A percentile compares a stretch with the other conserved stretches of the same genome.
Evolutionary conservation across 2,888 invertebrate genomes (phyloP).

Genomic region (Hermaeophaga mercurialis): DNA sequence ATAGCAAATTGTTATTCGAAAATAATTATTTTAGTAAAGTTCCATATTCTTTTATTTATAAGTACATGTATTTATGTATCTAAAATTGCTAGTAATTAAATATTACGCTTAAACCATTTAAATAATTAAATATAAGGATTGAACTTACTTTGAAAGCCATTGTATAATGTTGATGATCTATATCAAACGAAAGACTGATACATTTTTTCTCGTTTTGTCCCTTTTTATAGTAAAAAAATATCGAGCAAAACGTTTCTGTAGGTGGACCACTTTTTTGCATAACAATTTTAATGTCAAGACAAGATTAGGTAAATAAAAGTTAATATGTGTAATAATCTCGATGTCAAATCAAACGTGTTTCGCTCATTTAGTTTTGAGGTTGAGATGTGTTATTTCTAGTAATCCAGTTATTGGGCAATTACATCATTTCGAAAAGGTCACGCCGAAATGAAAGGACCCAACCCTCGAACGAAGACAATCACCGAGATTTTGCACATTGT

Average conservation of each 20-base stretch:
- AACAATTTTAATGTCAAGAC: slow-evolving; percentile 6
- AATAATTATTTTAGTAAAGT: no score
- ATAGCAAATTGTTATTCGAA: no score
- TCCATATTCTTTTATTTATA: no score
- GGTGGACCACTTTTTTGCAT: slow-evolving; percentile 13
- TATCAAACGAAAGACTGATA: not conserved
- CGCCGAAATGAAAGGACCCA: slow-evolving; percentile 1
- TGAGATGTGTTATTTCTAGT: not conserved
- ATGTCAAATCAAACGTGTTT: not conserved
- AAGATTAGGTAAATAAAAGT: slow-evolving; percentile 10
- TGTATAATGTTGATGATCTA: not conserved
- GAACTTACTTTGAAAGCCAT: slow-evolving; percentile 9
- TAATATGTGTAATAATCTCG: not conserved
- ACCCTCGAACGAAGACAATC: no score
- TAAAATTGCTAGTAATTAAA: no score
- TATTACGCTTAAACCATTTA: not conserved
- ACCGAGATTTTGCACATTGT: no score
- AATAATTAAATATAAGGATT: not conserved
- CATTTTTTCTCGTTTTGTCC: not conserved
- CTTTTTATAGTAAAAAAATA: not conserved
- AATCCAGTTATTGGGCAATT: slow-evolving; percentile 10
- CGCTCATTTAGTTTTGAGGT: slow-evolving; percentile 1
- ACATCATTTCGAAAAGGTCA: not conserved
- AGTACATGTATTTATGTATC: no score
- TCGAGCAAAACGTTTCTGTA: not conserved